Conservation (phyloP, 2,888 invertebrate species). For the Galerucella calmariensis region DNA sequence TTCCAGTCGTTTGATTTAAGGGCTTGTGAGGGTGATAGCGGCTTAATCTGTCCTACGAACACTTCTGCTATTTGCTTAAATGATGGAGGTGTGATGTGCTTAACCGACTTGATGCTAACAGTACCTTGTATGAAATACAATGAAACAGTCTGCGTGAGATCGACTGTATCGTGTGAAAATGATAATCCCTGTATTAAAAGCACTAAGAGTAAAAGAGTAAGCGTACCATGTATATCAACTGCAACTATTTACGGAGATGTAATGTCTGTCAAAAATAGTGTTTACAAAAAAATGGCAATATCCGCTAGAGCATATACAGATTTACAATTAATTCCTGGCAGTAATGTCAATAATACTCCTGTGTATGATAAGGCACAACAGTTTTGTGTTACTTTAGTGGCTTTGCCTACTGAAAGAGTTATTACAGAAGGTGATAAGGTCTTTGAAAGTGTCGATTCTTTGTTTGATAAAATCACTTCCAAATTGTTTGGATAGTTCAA, state of each 20-base stretch:
- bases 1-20: constrained; percentile 23
- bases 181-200: constrained; percentile 8
- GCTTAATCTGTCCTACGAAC: constrained; percentile 28
- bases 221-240: constrained; percentile 26
- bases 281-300: constrained; percentile 11
- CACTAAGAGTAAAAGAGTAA: constrained; percentile 8
- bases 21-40: constrained; percentile 32
- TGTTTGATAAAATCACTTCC: constrained; percentile 50
- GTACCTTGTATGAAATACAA: constrained; percentile 14
- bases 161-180: constrained; percentile 15
- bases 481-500: constrained; percentile 46
- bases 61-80: constrained; percentile 25
- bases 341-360: constrained; percentile 16
- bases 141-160: constrained; percentile 20
- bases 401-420: constrained; percentile 53
- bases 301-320: constrained; percentile 17
- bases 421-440: constrained; percentile 53
- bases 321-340: constrained; percentile 16
- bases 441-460: constrained; percentile 45
- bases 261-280: constrained; percentile 17
- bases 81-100: constrained; percentile 35
- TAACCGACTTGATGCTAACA: constrained; percentile 28
- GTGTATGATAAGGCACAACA: constrained; percentile 41
- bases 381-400: constrained; percentile 57
- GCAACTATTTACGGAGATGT: constrained; percentile 31